phyloP scores from a whole-genome alignment of 2,888 invertebrate genomes.

The Polydrusus cervinus region DNA sequence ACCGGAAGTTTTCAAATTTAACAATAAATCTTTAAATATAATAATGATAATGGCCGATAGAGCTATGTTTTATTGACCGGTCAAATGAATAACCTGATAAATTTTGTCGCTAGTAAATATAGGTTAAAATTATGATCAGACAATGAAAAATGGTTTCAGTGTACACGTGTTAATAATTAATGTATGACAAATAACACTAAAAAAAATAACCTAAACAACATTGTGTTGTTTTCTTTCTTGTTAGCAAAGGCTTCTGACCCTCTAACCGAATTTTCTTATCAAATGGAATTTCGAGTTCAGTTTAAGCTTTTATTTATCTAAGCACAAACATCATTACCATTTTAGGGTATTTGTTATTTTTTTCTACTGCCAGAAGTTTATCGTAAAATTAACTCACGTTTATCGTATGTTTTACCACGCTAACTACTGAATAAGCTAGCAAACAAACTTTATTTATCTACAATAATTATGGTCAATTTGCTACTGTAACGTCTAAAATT shows the following conservation, averaged over 20 bases:
- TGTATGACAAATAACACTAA: too few relatives aligned
- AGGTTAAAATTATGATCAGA: too few relatives aligned
- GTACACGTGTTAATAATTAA: too few relatives aligned
- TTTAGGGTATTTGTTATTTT: background rate
- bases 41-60: too few relatives aligned
- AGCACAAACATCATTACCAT: background rate
- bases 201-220: background rate
- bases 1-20: too few relatives aligned
- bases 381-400: background rate
- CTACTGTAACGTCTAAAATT: constrained; percentile 20
- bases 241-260: background rate
- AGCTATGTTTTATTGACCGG: too few relatives aligned
- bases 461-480: constrained; percentile 21
- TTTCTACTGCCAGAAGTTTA: background rate
- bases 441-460: constrained; percentile 16
- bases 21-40: too few relatives aligned
- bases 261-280: background rate
- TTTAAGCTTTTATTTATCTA: constrained; percentile 4
- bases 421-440: background rate
- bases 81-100: too few relatives aligned
- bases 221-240: background rate
- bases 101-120: too few relatives aligned
- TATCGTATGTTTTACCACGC: background rate
- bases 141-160: too few relatives aligned
- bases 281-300: background rate